Conservation (phyloP, 1,140 invertebrate genomes). For the Teleogryllus occipitalis region DNA sequence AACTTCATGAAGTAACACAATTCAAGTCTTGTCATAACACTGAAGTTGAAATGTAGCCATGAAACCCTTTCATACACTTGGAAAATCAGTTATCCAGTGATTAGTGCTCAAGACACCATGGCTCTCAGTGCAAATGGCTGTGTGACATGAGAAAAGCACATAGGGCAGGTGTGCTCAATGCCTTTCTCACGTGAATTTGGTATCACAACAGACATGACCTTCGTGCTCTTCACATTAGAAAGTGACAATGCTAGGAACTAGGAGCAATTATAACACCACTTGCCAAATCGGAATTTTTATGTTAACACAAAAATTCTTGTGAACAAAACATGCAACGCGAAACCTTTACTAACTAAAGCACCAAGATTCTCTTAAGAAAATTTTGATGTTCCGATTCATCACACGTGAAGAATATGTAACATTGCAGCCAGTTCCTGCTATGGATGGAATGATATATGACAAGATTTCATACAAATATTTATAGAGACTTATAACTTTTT, state of each 20-base stretch:
- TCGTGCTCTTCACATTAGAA: slow-evolving; percentile 20
- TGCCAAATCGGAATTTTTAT: background rate
- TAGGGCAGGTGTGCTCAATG: slow-evolving; percentile 13
- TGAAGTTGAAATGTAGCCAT: background rate
- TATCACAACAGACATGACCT: slow-evolving; percentile 11
- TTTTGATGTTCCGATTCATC: background rate
- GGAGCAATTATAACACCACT: slow-evolving; percentile 7
- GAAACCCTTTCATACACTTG: background rate
- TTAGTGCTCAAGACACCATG: background rate
- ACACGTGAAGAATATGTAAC: slow-evolving; percentile 4
- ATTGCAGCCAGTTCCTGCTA: slow-evolving; percentile 14
- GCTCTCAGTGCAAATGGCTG: background rate
- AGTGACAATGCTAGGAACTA: slow-evolving; percentile 13
- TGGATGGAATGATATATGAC: slow-evolving; percentile 27
- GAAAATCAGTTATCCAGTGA: background rate
- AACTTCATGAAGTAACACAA: background rate
- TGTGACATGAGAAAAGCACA: slow-evolving; percentile 16
- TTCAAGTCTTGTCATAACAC: background rate
- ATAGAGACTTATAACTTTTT: slow-evolving; percentile 19
- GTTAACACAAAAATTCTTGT: slow-evolving; percentile 12
- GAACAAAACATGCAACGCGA: slow-evolving; percentile 9
- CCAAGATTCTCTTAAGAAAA: background rate
- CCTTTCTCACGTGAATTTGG: background rate
- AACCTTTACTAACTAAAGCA: slow-evolving; percentile 12
- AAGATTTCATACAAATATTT: slow-evolving; percentile 22